Conservation (phyloP, 2,888 invertebrate species). For the Drosophila flavopinicola region DNA sequence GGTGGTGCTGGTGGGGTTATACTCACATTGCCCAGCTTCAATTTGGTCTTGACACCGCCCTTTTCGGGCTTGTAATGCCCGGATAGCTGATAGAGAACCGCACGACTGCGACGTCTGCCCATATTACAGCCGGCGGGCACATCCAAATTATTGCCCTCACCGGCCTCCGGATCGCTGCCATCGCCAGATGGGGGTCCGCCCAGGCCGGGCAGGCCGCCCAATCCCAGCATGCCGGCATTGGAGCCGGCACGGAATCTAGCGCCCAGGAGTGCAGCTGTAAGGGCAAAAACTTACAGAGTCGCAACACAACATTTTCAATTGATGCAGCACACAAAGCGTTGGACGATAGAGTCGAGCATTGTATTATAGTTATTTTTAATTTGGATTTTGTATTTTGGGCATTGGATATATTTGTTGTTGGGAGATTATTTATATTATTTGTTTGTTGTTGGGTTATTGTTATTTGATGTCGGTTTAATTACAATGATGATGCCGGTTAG, state of each 20-base stretch:
- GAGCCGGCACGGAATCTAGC: slow-evolving; percentile 91
- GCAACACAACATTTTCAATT: slow-evolving; percentile 60
- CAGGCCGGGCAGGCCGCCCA: slow-evolving; percentile 77
- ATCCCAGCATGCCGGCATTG: slow-evolving; percentile 90
- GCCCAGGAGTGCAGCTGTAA: slow-evolving; percentile 91
- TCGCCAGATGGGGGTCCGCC: slow-evolving; percentile 60
- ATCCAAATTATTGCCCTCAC: slow-evolving; percentile 89
- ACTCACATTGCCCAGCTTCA: slow-evolving; percentile 97
- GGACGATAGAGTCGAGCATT: slow-evolving; percentile 18
- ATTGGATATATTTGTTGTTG: slow-evolving; percentile 6
- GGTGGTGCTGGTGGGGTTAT: slow-evolving; percentile 65
- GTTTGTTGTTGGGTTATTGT: slow-evolving; percentile 15
- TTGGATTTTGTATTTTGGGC: slow-evolving; percentile 7
- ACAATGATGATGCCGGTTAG: slow-evolving; percentile 52
- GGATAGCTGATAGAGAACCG: slow-evolving; percentile 97
- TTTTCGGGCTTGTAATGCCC: slow-evolving; percentile 98
- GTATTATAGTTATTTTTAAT: slow-evolving; percentile 1
- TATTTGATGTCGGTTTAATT: slow-evolving; percentile 51
- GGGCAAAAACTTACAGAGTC: slow-evolving; percentile 84
- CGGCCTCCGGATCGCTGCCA: slow-evolving; percentile 87
- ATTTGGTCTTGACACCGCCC: slow-evolving; percentile 91
- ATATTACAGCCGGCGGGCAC: slow-evolving; percentile 94
- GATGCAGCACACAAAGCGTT: slow-evolving; percentile 38
- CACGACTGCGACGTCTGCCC: slow-evolving; percentile 95
- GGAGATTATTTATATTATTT: slow-evolving; percentile 25